A percentile compares a stretch with the other conserved stretches of the same genome.
Conservation (phyloP, 1,140 invertebrate species). For the Drosophila simulans region DNA sequence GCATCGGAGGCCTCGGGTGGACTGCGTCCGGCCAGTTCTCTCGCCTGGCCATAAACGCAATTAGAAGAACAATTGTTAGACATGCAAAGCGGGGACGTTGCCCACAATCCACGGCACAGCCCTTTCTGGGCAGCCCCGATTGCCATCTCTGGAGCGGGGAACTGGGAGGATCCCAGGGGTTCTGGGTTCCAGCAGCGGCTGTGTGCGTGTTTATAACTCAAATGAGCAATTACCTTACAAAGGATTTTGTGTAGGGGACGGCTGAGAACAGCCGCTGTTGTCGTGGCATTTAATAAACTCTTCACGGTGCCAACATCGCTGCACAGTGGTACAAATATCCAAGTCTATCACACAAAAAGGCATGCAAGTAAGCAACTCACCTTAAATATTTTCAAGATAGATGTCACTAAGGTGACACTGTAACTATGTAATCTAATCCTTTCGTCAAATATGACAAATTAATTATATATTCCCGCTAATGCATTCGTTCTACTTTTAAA, state of each 20-base stretch:
- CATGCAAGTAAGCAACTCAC: not conserved
- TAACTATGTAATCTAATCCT: too few relatives aligned
- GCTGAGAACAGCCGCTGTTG: constrained; percentile 17
- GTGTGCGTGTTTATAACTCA: constrained; percentile 82
- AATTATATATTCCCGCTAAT: not conserved
- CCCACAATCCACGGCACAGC: constrained; percentile 21
- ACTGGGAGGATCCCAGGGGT: not conserved
- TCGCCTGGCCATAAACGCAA: constrained; percentile 75
- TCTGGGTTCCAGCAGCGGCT: constrained; percentile 3
- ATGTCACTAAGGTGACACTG: too few relatives aligned
- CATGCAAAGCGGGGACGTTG: constrained; percentile 70
- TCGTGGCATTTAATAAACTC: constrained; percentile 78
- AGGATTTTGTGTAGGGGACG: constrained; percentile 56
- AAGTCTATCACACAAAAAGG: too few relatives aligned
- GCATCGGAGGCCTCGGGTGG: constrained; percentile 45
- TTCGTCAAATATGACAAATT: too few relatives aligned
- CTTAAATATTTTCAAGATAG: too few relatives aligned
- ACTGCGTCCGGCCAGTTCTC: constrained; percentile 39
- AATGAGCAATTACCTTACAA: constrained; percentile 82
- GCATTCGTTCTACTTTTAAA: not conserved
- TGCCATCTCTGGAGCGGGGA: constrained; percentile 52
- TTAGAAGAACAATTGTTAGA: constrained; percentile 84
- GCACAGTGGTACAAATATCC: constrained; percentile 19
- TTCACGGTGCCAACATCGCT: constrained; percentile 48
- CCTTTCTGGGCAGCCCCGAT: constrained; percentile 57